phyloP scores from a whole-genome alignment of 2,113 vertebrate genomes.

The Falco punctatus region DNA sequence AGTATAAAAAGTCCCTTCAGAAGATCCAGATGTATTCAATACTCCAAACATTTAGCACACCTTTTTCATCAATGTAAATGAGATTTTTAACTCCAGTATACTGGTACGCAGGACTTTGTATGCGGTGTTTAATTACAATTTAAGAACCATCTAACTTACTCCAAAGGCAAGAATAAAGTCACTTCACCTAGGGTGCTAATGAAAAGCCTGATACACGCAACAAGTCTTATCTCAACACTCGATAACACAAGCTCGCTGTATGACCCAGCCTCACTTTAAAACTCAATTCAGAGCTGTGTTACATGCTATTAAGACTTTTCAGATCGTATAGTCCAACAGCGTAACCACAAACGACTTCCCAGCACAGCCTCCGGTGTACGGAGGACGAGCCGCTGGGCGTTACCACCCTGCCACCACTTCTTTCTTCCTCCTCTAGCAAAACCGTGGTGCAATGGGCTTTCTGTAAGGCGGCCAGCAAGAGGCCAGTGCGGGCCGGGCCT shows the following conservation, averaged over 20 bases:
- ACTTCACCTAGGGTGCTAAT: fast-evolving
- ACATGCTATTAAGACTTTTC: fast-evolving
- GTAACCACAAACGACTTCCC: fast-evolving
- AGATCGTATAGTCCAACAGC: fast-evolving
- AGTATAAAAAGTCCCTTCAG: background rate
- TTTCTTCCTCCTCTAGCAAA: background rate
- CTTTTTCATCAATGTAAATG: background rate
- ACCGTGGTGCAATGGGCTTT: fast-evolving
- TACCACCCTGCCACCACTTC: background rate
- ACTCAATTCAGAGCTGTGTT: background rate
- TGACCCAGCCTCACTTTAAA: background rate
- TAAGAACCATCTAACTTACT: background rate
- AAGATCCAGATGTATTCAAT: background rate
- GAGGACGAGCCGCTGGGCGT: fast-evolving
- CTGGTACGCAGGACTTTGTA: background rate
- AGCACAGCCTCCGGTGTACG: background rate
- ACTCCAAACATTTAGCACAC: background rate
- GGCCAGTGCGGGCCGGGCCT: too few relatives aligned
- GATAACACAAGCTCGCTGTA: fast-evolving
- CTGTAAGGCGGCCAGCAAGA: fast-evolving
- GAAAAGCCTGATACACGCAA: background rate
- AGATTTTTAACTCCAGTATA: background rate
- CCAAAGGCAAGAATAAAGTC: background rate
- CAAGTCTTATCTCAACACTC: background rate
- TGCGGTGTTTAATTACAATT: fast-evolving